Conservation (phyloP, 2,888 invertebrate genomes). For the Germaria angustata region DNA sequence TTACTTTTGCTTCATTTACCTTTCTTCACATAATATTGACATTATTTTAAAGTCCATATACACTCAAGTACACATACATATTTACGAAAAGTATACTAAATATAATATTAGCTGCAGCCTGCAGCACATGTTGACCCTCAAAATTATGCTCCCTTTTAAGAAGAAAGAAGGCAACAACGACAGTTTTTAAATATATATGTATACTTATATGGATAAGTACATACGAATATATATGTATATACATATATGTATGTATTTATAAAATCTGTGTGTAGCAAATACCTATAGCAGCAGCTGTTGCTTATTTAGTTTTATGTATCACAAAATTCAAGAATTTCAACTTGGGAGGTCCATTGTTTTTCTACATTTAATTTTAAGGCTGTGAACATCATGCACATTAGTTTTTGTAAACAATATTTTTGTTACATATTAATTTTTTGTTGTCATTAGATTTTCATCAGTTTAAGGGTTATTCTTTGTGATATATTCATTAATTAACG, state of each 20-base stretch:
- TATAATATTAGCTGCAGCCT: slow-evolving; percentile 12
- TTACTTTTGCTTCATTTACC: not conserved
- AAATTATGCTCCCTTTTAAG: slow-evolving; percentile 28
- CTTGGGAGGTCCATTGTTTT: slow-evolving; percentile 41
- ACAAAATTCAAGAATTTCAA: slow-evolving; percentile 18
- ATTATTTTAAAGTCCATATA: not conserved
- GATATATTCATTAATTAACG: not conserved
- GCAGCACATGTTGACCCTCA: slow-evolving; percentile 61
- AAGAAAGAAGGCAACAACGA: not conserved
- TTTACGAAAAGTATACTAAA: no score
- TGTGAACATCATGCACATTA: not conserved
- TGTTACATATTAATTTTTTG: not conserved
- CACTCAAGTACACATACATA: no score
- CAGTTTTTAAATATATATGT: not conserved
- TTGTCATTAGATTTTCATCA: not conserved
- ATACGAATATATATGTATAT: not conserved
- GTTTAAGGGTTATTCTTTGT: not conserved
- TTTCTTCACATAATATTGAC: slow-evolving; percentile 6
- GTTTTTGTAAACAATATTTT: not conserved
- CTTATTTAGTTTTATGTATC: slow-evolving; percentile 43
- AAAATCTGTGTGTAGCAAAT: not conserved
- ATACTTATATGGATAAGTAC: no score
- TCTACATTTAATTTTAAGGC: not conserved
- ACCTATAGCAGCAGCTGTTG: slow-evolving; percentile 52
- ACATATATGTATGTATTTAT: not conserved